Conservation (phyloP, 2,797 vertebrate species). For the Hypotaenidia philippensis region DNA sequence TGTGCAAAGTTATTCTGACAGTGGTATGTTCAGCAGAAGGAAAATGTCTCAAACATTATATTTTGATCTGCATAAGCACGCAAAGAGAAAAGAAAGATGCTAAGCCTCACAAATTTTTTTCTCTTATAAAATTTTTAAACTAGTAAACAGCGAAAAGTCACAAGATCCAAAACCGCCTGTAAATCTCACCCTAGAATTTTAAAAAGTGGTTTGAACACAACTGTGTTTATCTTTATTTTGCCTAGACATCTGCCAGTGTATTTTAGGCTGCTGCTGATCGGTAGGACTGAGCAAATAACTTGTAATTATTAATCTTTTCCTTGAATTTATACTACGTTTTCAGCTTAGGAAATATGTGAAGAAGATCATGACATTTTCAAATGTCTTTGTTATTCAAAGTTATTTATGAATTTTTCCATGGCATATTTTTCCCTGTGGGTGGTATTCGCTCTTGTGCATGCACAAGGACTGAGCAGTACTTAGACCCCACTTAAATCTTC, state of each 20-base stretch:
- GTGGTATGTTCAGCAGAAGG: conserved; percentile 66
- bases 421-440: conserved; percentile 55
- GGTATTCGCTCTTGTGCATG: conserved; percentile 28
- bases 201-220: conserved; percentile 3
- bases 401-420: conserved; percentile 49
- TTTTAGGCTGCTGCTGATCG: conserved; percentile 27
- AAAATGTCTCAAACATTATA: conserved; percentile 53
- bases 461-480: conserved; percentile 19
- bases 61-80: conserved; percentile 46
- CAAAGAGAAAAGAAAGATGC: conserved; percentile 44
- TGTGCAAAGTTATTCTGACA: conserved; percentile 64
- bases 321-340: conserved; percentile 51
- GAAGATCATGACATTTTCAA: conserved; percentile 64
- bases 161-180: neutral
- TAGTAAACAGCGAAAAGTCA: conserved; percentile 11
- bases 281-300: conserved; percentile 58
- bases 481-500: conserved; percentile 61
- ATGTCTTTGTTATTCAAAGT: conserved; percentile 55
- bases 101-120: neutral
- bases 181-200: conserved; percentile 41
- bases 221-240: conserved; percentile 64
- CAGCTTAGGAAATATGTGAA: conserved; percentile 45
- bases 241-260: conserved; percentile 49
- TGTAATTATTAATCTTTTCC: conserved; percentile 65
- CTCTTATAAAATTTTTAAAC: neutral